Percentiles rank a stretch among this genome's conserved stretches.
These are phyloP conservation scores for Tenthredo distinguenda DNA, from an alignment of 2,888 invertebrate genomes.

Conservation along the genomic window DNA sequence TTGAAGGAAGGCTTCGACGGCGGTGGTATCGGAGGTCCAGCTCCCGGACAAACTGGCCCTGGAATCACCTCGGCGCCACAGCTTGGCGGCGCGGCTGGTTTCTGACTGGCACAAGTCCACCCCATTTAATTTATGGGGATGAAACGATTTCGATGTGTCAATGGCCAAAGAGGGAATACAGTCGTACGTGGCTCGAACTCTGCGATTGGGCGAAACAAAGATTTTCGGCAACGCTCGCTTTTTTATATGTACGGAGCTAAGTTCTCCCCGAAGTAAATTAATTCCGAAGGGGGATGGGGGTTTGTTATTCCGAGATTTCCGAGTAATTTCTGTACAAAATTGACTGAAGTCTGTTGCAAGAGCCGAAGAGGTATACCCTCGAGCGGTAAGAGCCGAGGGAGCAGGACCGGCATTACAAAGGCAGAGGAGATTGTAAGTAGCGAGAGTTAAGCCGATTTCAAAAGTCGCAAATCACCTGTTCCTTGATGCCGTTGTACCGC, in stretches of 20 bases:
- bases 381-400: not conserved
- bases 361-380: not conserved
- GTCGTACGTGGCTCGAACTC: not conserved
- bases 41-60: not conserved
- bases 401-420: not conserved
- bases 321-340: not conserved
- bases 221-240: not conserved
- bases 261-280: not conserved
- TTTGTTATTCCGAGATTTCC: not conserved
- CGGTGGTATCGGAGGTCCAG: not conserved
- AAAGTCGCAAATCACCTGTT: slow-evolving; percentile 37
- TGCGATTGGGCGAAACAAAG: not conserved
- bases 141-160: not conserved
- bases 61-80: not conserved
- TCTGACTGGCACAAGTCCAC: slow-evolving; percentile 20
- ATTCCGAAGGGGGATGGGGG: not conserved
- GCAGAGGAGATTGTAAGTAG: slow-evolving; percentile 17
- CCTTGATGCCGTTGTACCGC: slow-evolving; percentile 9
- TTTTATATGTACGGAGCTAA: not conserved
- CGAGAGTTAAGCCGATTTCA: slow-evolving; percentile 39
- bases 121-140: not conserved
- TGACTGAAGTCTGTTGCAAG: not conserved
- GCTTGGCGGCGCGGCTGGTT: not conserved
- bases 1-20: not conserved
- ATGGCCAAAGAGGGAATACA: not conserved